phyloP scores from a whole-genome alignment of 2,888 invertebrate species.

The Mythimna ferrago region DNA sequence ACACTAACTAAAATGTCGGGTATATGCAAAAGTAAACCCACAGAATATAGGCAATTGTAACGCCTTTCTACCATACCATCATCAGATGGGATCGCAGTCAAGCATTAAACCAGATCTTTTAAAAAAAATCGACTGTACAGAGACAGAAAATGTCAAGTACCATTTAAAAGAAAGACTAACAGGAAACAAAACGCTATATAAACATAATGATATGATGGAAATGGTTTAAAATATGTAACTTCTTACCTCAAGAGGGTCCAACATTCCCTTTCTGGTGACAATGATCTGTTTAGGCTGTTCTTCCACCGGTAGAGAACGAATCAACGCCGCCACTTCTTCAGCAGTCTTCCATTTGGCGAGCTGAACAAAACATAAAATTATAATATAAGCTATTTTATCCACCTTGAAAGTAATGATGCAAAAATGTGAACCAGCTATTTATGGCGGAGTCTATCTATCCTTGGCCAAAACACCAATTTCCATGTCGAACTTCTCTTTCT shows the following conservation, averaged over 20 bases:
- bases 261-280: conserved; percentile 99
- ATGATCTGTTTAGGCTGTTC: conserved; percentile 99
- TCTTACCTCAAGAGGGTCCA: conserved; percentile 98
- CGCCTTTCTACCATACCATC: too few relatives aligned
- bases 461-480: too few relatives aligned
- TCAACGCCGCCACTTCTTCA: conserved; percentile 99
- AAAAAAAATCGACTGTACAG: not conserved
- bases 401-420: not conserved
- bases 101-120: too few relatives aligned
- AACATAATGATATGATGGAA: too few relatives aligned
- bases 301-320: conserved; percentile 99
- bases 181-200: not conserved
- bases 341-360: conserved; percentile 99
- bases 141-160: not conserved
- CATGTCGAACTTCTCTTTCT: too few relatives aligned
- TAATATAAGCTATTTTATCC: not conserved
- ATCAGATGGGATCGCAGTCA: too few relatives aligned
- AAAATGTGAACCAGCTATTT: not conserved
- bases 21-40: not conserved
- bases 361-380: conserved; percentile 73
- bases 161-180: too few relatives aligned
- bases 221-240: not conserved
- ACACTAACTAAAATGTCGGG: not conserved
- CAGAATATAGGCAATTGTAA: too few relatives aligned
- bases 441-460: not conserved